phyloP scores from a whole-genome alignment of 2,113 vertebrate genomes.

The Calyptomena viridis region DNA sequence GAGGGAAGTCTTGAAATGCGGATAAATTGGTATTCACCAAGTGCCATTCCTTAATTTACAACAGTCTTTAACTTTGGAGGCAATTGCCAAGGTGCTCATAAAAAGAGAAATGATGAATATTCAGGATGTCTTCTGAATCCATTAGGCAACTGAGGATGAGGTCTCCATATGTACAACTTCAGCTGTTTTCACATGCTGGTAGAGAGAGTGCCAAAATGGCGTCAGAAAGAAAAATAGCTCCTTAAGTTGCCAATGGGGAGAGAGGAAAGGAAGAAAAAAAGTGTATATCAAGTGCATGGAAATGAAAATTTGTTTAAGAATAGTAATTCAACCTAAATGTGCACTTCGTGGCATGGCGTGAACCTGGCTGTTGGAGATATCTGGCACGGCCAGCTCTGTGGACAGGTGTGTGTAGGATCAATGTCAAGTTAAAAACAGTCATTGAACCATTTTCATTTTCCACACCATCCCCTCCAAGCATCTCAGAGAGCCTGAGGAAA shows the following conservation, averaged over 20 bases:
- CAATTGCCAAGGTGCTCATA: slow-evolving; percentile 84
- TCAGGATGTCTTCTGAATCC: slow-evolving; percentile 84
- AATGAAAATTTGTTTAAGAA: slow-evolving; percentile 60
- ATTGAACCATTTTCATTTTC: background rate
- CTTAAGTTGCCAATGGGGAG: slow-evolving; percentile 50
- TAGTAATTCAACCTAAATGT: slow-evolving; percentile 47
- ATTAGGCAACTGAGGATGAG: slow-evolving; percentile 78
- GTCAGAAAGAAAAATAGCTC: slow-evolving; percentile 65
- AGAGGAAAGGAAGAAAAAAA: background rate
- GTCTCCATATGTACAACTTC: slow-evolving; percentile 78
- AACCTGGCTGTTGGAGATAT: background rate
- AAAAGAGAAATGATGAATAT: slow-evolving; percentile 84
- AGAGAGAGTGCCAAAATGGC: slow-evolving; percentile 72
- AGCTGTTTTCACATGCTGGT: slow-evolving; percentile 63
- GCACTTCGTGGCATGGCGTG: background rate
- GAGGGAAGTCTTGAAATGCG: slow-evolving; percentile 64
- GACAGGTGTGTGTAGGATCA: slow-evolving; percentile 13
- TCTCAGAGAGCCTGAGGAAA: background rate
- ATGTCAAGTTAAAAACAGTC: background rate
- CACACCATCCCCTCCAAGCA: background rate
- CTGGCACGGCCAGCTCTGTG: background rate
- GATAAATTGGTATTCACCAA: slow-evolving; percentile 77
- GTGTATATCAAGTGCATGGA: slow-evolving; percentile 60
- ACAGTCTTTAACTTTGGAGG: slow-evolving; percentile 74
- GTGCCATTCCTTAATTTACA: slow-evolving; percentile 81